Evolutionary conservation across 2,113 vertebrate species (phyloP), one percentile per base, ranked within the genome.

Genomic region (Sprattus sprattus): DNA sequence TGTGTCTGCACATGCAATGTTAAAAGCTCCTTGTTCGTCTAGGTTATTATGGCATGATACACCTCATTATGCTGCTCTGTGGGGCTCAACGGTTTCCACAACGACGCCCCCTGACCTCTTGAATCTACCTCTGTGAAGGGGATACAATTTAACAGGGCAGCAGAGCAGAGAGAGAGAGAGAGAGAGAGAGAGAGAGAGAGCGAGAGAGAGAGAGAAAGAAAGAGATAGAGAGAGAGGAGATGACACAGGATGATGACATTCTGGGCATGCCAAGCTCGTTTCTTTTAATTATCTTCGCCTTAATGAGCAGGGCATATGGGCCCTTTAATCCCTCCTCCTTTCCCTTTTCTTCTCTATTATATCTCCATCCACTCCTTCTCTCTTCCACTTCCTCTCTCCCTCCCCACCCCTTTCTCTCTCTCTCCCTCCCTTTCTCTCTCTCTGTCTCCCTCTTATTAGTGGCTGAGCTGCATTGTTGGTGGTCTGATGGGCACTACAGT

Each of bases 291-390:
- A 25, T 32, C 64, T 71, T 28, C n/a, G 5, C 64, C 64, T 71
- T 71, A 71, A 71, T 71, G 64, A 71, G 64, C 64, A 10, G 64
- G 64, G 64, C 64, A 71, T 71, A 32, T 71, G 64, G 64, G 64
- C 64, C 64, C n/a, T 9, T 22, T 4, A 64, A 6, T 64, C 9
- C 57, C 57, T 64, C 6, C 22, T 2, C n/a, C 57, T 7, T 10
- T 71, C 64, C 64, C 25, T 71, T 25, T 2, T 28, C 9, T 25
- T 32, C n/a, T 71, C 64, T 13, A 49, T 49, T 11, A 49, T 11
- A 49, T 54, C 25, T 71, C n/a, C 25, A 4, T 13, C 64, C 9
- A 16, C 25, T 11, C 9, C n/a, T 10, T 10, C 64, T 10, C 57
- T 20, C 8, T 25, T 7, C 60, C n/a, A 0, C 60, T 7, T 64